Conservation (phyloP, 2,888 invertebrate species). For the Rhodophaea formosa region DNA sequence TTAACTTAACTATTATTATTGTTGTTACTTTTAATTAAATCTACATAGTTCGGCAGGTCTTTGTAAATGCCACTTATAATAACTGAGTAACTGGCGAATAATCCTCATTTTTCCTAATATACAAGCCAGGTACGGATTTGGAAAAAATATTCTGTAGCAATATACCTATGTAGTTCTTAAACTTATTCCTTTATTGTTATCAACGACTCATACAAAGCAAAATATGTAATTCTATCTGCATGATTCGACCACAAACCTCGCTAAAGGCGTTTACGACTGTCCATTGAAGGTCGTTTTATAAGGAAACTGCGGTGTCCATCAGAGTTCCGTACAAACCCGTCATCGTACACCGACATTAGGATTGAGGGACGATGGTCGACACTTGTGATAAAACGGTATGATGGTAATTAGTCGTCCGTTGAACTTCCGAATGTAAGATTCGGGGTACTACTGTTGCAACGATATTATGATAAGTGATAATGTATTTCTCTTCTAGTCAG, state of each 20-base stretch:
- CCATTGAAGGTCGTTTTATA: neutral
- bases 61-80: too few species aligned
- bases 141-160: too few species aligned
- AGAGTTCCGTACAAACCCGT: neutral
- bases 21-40: too few species aligned
- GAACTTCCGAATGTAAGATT: neutral
- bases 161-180: too few species aligned
- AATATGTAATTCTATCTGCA: neutral
- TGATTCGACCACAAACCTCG: neutral
- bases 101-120: too few species aligned
- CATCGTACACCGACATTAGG: neutral
- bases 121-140: too few species aligned
- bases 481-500: neutral
- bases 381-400: neutral
- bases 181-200: too few species aligned
- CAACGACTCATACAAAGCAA: neutral
- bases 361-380: neutral
- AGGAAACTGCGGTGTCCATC: neutral
- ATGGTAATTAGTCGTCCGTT: neutral
- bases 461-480: neutral
- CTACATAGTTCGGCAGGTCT: too few species aligned
- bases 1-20: neutral
- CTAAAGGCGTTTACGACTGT: neutral
- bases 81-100: too few species aligned
- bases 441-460: neutral